These are phyloP conservation scores for Priapulus caudatus DNA, from an alignment of 2,888 invertebrate genomes.

Conservation along the genomic window DNA sequence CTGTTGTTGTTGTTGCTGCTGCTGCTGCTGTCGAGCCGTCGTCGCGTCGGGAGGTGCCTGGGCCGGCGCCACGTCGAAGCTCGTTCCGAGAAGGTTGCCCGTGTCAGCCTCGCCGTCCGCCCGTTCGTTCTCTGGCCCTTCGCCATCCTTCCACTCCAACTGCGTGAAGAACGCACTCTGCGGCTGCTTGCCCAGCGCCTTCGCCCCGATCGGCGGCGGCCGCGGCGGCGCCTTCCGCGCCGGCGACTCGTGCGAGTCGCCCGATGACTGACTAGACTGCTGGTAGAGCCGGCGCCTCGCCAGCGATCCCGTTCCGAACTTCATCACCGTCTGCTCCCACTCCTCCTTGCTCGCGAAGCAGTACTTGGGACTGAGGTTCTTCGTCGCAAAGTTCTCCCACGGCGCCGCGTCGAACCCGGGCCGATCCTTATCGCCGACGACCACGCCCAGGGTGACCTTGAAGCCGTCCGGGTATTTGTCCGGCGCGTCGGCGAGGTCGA, in stretches of 20 bases:
- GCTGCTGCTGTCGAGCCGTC: too few relatives aligned
- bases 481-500: slow-evolving; percentile 34
- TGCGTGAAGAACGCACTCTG: slow-evolving; percentile 24
- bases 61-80: neutral
- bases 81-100: too few relatives aligned
- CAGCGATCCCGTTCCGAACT: slow-evolving; percentile 29
- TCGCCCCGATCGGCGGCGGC: neutral
- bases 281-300: slow-evolving; percentile 20
- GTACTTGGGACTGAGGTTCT: slow-evolving; percentile 30
- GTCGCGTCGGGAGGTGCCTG: neutral
- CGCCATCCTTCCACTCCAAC: too few relatives aligned
- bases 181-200: slow-evolving; percentile 9
- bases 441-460: slow-evolving; percentile 28
- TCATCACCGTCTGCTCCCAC: slow-evolving; percentile 26
- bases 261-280: slow-evolving; percentile 11
- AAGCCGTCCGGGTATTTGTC: slow-evolving; percentile 37
- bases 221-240: neutral
- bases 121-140: too few relatives aligned
- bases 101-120: slow-evolving; percentile 17
- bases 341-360: slow-evolving; percentile 34
- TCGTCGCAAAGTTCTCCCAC: slow-evolving; percentile 32
- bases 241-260: slow-evolving; percentile 5
- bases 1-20: too few relatives aligned
- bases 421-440: slow-evolving; percentile 30
- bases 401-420: slow-evolving; percentile 25